Evolutionary conservation across 2,888 invertebrate genomes (phyloP).

Genomic region (Hedychridium roseum): DNA sequence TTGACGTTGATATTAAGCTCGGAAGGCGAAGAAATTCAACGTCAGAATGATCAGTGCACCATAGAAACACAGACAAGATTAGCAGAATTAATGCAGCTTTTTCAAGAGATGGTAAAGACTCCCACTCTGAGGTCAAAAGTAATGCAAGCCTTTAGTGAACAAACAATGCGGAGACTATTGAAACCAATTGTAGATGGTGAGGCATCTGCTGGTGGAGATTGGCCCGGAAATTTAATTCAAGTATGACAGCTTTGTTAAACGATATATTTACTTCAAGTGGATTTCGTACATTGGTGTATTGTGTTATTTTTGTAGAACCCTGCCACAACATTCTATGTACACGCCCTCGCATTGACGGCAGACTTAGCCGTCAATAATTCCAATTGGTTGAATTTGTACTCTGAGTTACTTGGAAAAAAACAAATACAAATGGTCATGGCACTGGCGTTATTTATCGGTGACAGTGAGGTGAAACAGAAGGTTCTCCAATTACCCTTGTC

Average conservation of each 20-base stretch:
- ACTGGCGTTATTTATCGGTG: constrained; percentile 64
- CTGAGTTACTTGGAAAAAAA: constrained; percentile 60
- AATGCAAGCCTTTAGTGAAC: constrained; percentile 58
- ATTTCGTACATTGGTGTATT: neutral
- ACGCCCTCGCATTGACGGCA: constrained; percentile 65
- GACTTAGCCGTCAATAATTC: constrained; percentile 64
- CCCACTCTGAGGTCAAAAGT: constrained; percentile 56
- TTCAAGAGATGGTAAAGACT: constrained; percentile 63
- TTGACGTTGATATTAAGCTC: constrained; percentile 60
- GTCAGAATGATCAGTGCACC: constrained; percentile 38
- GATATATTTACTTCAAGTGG: constrained; percentile 1
- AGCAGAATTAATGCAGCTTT: constrained; percentile 65
- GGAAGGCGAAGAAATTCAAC: constrained; percentile 50
- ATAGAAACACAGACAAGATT: constrained; percentile 60
- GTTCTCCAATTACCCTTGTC: constrained; percentile 60
- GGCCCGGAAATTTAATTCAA: constrained; percentile 50
- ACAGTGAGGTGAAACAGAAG: constrained; percentile 61
- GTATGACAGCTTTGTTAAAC: constrained; percentile 28
- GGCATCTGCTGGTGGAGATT: constrained; percentile 39
- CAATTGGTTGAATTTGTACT: constrained; percentile 64
- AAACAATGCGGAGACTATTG: constrained; percentile 61
- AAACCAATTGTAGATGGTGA: constrained; percentile 57
- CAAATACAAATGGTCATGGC: constrained; percentile 66
- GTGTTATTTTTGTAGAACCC: constrained; percentile 52
- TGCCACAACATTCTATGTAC: constrained; percentile 64